A percentile compares a stretch with the other conserved stretches of the same genome.
Evolutionary conservation across 2,888 invertebrate species (phyloP).

Genomic region (Melanotus villosus): DNA sequence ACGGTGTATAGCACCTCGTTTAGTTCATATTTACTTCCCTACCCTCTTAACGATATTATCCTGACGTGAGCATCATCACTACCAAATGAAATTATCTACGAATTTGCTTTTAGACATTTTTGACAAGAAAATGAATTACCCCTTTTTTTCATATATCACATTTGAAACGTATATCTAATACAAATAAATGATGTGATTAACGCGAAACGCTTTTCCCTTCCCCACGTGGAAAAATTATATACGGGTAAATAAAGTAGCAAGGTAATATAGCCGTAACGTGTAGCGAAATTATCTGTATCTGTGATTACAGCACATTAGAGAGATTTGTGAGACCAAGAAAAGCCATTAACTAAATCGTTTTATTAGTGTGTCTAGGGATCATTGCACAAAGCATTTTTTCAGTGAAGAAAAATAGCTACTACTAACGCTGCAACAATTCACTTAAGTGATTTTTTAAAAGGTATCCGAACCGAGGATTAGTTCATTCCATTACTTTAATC

Average conservation of each 20-base stretch:
- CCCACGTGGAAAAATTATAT: not conserved
- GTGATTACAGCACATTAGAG: conserved; percentile 8
- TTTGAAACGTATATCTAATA: not conserved
- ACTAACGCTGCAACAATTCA: not conserved
- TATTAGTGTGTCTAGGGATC: not conserved
- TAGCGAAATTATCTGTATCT: not conserved
- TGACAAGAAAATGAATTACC: conserved; percentile 23
- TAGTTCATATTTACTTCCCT: conserved; percentile 24
- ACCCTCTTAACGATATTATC: conserved; percentile 19
- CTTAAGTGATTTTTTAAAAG: no score
- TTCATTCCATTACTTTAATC: no score
- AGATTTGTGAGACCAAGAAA: conserved; percentile 14
- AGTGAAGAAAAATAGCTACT: not conserved
- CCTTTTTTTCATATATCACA: conserved; percentile 4
- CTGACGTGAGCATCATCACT: conserved; percentile 26
- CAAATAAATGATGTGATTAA: not conserved
- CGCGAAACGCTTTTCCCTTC: not conserved
- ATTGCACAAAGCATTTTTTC: not conserved
- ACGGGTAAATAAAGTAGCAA: not conserved
- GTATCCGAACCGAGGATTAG: no score
- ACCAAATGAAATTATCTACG: conserved; percentile 24
- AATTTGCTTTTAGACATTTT: conserved; percentile 22
- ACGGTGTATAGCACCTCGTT: conserved; percentile 18
- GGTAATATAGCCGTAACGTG: not conserved
- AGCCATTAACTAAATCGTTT: conserved; percentile 12